Percentiles rank a stretch among this genome's conserved stretches.
These are phyloP conservation scores for Aleiodes leptofemur DNA, from an alignment of 2,888 invertebrate species.

Conservation along the genomic window DNA sequence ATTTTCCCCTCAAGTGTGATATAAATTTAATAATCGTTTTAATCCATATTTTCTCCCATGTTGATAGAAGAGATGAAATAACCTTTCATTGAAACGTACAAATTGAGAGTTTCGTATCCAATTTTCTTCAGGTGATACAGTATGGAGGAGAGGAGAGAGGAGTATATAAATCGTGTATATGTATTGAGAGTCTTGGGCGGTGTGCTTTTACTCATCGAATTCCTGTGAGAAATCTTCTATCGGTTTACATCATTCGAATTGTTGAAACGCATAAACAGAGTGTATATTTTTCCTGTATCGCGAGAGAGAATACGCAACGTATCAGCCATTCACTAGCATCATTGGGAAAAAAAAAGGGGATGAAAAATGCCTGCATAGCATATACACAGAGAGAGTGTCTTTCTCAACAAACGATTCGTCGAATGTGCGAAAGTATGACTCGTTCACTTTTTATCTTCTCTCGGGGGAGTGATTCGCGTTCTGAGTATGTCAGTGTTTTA, in stretches of 20 bases:
- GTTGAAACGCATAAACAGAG: background rate
- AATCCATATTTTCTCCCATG: slow-evolving; percentile 18
- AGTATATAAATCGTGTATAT: slow-evolving; percentile 44
- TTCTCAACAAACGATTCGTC: slow-evolving; percentile 41
- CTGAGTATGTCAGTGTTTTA: slow-evolving; percentile 44
- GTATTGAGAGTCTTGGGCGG: background rate
- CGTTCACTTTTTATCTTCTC: slow-evolving; percentile 9
- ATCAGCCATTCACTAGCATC: background rate
- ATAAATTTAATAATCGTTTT: slow-evolving; percentile 40
- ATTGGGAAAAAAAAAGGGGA: slow-evolving; percentile 23
- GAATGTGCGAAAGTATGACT: slow-evolving; percentile 3
- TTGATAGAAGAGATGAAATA: slow-evolving; percentile 29
- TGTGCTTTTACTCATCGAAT: slow-evolving; percentile 57
- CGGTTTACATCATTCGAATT: slow-evolving; percentile 67
- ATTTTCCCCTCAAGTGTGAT: slow-evolving; percentile 38
- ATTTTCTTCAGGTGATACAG: slow-evolving; percentile 65
- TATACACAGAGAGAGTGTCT: slow-evolving; percentile 44
- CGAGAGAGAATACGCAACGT: slow-evolving; percentile 8
- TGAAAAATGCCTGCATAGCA: slow-evolving; percentile 61
- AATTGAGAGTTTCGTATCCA: slow-evolving; percentile 58
- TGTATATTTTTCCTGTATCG: slow-evolving; percentile 10
- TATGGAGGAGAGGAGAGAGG: slow-evolving; percentile 53
- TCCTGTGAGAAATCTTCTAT: slow-evolving; percentile 74
- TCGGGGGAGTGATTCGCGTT: slow-evolving; percentile 27
- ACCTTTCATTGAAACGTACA: slow-evolving; percentile 33